Evolutionary conservation across 2,888 invertebrate species (phyloP), one percentile per base, ranked within the genome.

Genomic region (Drosophila sordidapex): DNA sequence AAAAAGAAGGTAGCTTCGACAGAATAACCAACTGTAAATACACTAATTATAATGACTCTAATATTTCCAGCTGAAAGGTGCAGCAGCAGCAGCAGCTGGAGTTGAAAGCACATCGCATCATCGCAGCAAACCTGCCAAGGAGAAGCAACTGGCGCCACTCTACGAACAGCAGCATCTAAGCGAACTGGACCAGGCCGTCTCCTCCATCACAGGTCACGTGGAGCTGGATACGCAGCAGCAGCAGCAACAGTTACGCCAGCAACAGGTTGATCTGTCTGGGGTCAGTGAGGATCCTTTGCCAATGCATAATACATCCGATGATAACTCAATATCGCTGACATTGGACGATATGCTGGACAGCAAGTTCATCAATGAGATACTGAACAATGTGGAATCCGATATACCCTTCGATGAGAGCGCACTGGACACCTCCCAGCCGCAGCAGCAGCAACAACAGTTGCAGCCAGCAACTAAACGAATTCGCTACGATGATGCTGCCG

Each of bases 261-360:
- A 83, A 54, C 76, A 76, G 36, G 81, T 76, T 21, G 79, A 76
- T 57, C 63, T 70, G 15, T 73, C 71, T 2, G 76, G 48, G 54
- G 85, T 60, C 5, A 29, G 57, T 1, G 89, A 86, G 36, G 81
- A 79, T 10, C 76, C 81, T 25, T 63, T 91, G 76, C 86, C 89
- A 5, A 76, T 82, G 46, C 88, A 90, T 25, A 92, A 89, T 27
- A 78, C 88, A 51, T 90, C 91, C 18, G 92, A 92, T 69, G 90
- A 92, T 11, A 92, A 91, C 75, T 91, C 92, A 27, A 91, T 92
- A 75, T 89, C 87, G 6, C 73, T 92, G 29, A 92, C 89, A 1
- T 81, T 93, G 36, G 92, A 92, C 36, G 93, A 93, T 51, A 89
- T 91, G 83, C 83, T 93, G 29, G 92, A 92, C 74, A 91, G 91